These are phyloP conservation scores for Glaucidium brasilianum DNA, from an alignment of 2,113 vertebrate species.

Conservation along the genomic window DNA sequence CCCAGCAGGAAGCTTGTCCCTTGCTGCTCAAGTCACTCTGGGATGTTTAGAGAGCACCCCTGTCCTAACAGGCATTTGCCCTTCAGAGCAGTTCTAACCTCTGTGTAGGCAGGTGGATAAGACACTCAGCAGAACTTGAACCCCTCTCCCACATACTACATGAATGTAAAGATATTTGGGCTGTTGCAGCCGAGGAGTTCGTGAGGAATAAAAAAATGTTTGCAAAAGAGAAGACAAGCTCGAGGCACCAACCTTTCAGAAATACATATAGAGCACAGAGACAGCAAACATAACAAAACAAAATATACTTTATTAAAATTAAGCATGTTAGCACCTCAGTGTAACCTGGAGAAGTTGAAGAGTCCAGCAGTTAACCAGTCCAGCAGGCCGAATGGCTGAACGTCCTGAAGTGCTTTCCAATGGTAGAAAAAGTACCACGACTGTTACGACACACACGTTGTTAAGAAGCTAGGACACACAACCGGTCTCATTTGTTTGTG, in stretches of 20 bases:
- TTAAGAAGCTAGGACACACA: conserved; percentile 14
- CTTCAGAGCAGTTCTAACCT: neutral
- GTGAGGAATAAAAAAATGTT: accelerated
- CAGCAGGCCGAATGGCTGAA: conserved; percentile 58
- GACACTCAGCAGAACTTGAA: neutral
- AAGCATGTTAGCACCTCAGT: conserved; percentile 75
- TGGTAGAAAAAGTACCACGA: conserved; percentile 66
- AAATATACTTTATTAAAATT: conserved; percentile 75
- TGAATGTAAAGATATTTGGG: accelerated
- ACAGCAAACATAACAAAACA: conserved; percentile 53
- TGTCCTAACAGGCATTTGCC: neutral
- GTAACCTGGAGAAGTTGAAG: conserved; percentile 62
- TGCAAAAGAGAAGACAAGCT: neutral
- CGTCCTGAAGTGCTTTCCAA: conserved; percentile 58
- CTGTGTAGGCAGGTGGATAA: accelerated
- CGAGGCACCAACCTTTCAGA: neutral
- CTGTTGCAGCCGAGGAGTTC: neutral
- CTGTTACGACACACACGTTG: neutral
- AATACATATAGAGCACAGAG: neutral
- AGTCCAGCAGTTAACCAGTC: conserved; percentile 70
- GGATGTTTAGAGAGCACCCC: neutral
- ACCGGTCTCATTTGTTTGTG: neutral
- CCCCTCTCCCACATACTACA: neutral
- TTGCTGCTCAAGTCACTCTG: neutral
- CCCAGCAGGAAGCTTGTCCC: neutral